Conservation (phyloP, 2,113 vertebrate species). For the Psophia crepitans region DNA sequence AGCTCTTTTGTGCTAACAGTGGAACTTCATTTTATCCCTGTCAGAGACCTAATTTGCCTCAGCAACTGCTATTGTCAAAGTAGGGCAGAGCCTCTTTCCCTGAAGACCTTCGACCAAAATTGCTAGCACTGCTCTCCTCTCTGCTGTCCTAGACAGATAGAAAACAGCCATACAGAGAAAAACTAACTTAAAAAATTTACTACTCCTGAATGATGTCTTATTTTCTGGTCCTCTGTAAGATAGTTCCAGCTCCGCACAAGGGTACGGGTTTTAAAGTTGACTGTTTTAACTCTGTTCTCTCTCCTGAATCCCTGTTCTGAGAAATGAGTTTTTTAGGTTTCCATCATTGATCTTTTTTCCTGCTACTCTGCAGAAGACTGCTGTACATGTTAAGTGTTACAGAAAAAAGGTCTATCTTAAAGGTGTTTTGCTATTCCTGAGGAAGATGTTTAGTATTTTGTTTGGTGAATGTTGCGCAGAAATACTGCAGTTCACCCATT, state of each 20-base stretch:
- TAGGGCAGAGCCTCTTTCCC: neutral
- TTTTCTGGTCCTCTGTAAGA: neutral
- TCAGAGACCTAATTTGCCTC: slow-evolving; percentile 22
- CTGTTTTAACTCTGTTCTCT: neutral
- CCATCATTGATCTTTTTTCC: neutral
- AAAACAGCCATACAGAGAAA: neutral
- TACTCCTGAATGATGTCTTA: neutral
- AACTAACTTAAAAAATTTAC: neutral
- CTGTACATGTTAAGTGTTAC: neutral
- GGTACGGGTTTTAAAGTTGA: neutral
- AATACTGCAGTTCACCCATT: neutral
- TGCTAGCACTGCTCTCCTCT: neutral
- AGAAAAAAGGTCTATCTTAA: neutral
- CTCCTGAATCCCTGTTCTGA: neutral
- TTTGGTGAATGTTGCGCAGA: neutral
- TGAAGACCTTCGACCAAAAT: neutral
- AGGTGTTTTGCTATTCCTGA: neutral
- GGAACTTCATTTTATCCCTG: slow-evolving; percentile 43
- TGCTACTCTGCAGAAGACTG: neutral
- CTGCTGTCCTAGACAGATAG: neutral
- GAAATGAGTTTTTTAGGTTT: neutral
- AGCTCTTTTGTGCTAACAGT: slow-evolving; percentile 32
- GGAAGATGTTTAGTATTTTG: neutral
- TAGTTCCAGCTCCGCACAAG: neutral
- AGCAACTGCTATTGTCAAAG: slow-evolving; percentile 1